These are phyloP conservation scores for Marisa cornuarietis DNA, from an alignment of 1,140 invertebrate species.

Conservation along the genomic window DNA sequence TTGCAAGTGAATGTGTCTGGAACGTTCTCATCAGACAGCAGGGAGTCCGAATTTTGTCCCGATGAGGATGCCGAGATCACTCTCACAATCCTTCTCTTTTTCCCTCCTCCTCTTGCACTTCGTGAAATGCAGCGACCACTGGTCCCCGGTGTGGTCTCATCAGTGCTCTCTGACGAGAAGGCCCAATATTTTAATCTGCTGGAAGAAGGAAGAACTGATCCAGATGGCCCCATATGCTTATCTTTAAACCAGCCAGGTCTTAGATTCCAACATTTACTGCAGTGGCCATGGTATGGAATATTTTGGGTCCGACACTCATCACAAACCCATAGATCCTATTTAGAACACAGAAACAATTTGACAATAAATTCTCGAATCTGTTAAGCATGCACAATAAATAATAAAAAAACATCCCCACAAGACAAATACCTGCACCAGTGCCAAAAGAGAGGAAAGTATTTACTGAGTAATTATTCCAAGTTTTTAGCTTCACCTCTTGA, in stretches of 20 bases:
- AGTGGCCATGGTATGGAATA: slow-evolving; percentile 42
- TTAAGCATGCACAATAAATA: no score
- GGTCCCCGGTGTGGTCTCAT: neutral
- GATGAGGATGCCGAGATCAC: slow-evolving; percentile 19
- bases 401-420: no score
- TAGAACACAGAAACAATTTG: slow-evolving; percentile 5
- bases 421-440: no score
- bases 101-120: neutral
- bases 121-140: neutral
- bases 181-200: neutral
- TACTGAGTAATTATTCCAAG: no score
- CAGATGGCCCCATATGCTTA: neutral
- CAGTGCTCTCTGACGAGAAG: slow-evolving; percentile 14
- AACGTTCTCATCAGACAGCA: slow-evolving; percentile 20
- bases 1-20: neutral
- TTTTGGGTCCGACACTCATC: slow-evolving; percentile 37
- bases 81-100: slow-evolving; percentile 2
- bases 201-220: neutral
- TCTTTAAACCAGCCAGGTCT: slow-evolving; percentile 47
- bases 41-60: slow-evolving; percentile 6
- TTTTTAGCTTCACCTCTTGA: no score
- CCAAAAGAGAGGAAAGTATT: no score
- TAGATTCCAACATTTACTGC: slow-evolving; percentile 46
- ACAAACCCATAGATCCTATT: slow-evolving; percentile 53
- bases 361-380: no score